Conservation (phyloP, 2,113 vertebrate species). For the Embiotoca jacksoni region DNA sequence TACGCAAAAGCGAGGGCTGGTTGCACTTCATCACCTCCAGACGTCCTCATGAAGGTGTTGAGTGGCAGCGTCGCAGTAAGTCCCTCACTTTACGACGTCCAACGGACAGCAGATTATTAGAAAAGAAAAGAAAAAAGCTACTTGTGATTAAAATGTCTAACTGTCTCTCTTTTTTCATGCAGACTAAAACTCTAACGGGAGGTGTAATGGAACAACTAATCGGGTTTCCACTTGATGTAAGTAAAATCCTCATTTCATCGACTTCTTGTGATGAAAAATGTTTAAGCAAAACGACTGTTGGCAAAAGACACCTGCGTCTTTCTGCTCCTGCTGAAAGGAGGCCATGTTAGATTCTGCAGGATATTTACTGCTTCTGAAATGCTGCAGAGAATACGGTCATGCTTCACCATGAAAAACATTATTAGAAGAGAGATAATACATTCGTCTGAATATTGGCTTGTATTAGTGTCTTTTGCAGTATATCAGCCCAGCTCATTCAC, state of each 20-base stretch:
- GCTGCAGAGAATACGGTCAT: not conserved
- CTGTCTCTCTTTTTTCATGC: slow-evolving; percentile 31
- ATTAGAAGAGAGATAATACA: not conserved
- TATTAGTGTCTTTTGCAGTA: not conserved
- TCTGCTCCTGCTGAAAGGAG: not conserved
- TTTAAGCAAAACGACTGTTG: not conserved
- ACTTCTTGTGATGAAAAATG: not conserved
- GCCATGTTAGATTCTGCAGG: not conserved
- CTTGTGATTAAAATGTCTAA: not conserved
- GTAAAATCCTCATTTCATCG: slow-evolving; percentile 29
- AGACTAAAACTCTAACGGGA: slow-evolving; percentile 92
- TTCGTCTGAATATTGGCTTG: not conserved
- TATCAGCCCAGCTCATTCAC: slow-evolving; percentile 13
- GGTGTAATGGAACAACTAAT: slow-evolving; percentile 89
- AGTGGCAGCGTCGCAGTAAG: slow-evolving; percentile 88
- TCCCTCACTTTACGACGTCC: slow-evolving; percentile 24
- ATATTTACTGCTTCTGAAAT: not conserved
- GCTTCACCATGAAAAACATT: not conserved
- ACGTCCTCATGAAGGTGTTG: slow-evolving; percentile 92
- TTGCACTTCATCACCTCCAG: slow-evolving; percentile 70
- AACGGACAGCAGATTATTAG: not conserved
- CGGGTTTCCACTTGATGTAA: slow-evolving; percentile 87
- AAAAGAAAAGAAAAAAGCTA: not conserved
- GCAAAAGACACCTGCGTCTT: slow-evolving; percentile 12
- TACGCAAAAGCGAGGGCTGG: slow-evolving; percentile 69